Evolutionary conservation across 2,888 invertebrate species (phyloP).

Genomic region (Griposia aprilina): DNA sequence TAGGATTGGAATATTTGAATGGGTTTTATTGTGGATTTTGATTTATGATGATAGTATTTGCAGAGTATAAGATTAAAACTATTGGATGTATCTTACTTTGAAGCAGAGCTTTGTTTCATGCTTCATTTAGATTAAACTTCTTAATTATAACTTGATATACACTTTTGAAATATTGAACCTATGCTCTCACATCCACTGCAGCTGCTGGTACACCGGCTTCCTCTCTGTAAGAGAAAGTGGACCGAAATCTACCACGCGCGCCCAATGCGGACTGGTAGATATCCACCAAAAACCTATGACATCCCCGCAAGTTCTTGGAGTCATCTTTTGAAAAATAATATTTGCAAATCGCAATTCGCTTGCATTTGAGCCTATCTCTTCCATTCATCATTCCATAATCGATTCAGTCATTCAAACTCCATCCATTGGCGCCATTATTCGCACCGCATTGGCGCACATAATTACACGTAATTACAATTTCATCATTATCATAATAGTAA

Average conservation of each 20-base stretch:
- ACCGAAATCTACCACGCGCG: neutral
- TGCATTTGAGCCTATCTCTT: conserved; percentile 25
- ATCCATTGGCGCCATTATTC: conserved; percentile 56
- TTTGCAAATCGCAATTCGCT: conserved; percentile 26
- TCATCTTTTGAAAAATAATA: neutral
- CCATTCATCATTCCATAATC: conserved; percentile 72
- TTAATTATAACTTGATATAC: neutral
- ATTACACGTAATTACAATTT: conserved; percentile 72
- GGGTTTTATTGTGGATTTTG: conserved; percentile 13
- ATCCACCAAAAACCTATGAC: neutral
- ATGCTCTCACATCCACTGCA: neutral
- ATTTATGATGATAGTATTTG: conserved; percentile 19
- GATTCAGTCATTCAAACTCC: conserved; percentile 76
- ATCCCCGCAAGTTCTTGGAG: neutral
- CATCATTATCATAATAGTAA: conserved; percentile 71
- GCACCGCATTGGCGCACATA: conserved; percentile 54
- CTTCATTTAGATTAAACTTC: neutral
- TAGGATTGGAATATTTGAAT: neutral
- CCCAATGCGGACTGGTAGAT: too few relatives aligned
- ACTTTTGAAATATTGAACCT: neutral
- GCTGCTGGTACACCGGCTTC: neutral
- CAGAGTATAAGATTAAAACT: too few relatives aligned
- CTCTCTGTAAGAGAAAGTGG: neutral
- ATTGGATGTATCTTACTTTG: neutral
- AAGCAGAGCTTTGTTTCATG: neutral